Conservation (phyloP, 2,797 vertebrate genomes). For the Ctenopoma multispine region DNA sequence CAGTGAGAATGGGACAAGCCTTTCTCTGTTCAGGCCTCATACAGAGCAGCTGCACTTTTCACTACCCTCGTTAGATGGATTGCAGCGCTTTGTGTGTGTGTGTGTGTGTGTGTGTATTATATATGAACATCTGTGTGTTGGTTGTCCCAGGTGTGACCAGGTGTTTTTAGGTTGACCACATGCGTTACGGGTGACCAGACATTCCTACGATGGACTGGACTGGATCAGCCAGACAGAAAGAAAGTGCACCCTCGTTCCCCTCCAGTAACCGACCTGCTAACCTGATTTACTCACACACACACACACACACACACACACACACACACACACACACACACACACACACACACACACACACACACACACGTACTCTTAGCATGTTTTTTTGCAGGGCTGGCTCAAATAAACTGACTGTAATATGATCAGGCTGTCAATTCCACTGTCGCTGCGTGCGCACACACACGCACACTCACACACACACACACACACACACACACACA, state of each 20-base stretch:
- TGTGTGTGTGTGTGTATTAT: constrained; percentile 24
- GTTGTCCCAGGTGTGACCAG: constrained; percentile 75
- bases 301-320: constrained; percentile 16
- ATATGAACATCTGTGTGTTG: constrained; percentile 28
- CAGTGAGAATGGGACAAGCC: constrained; percentile 57
- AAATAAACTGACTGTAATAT: constrained; percentile 51
- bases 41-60: constrained; percentile 65
- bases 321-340: constrained; percentile 16
- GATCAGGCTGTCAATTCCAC: constrained; percentile 44
- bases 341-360: constrained; percentile 1
- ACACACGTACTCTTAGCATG: constrained; percentile 7
- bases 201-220: constrained; percentile 77
- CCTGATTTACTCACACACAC: constrained; percentile 10
- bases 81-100: constrained; percentile 17
- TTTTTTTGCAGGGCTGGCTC: constrained; percentile 31
- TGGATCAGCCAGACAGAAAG: constrained; percentile 68
- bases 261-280: constrained; percentile 41
- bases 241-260: constrained; percentile 55
- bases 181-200: constrained; percentile 64
- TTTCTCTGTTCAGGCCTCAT: constrained; percentile 59
- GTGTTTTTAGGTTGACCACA: constrained; percentile 74
- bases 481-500: constrained; percentile 39
- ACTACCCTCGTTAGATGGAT: constrained; percentile 55
- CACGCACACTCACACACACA: constrained; percentile 27
- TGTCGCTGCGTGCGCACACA: constrained; percentile 8